phyloP scores from a whole-genome alignment of 2,888 invertebrate species.

The Pammene aurita region DNA sequence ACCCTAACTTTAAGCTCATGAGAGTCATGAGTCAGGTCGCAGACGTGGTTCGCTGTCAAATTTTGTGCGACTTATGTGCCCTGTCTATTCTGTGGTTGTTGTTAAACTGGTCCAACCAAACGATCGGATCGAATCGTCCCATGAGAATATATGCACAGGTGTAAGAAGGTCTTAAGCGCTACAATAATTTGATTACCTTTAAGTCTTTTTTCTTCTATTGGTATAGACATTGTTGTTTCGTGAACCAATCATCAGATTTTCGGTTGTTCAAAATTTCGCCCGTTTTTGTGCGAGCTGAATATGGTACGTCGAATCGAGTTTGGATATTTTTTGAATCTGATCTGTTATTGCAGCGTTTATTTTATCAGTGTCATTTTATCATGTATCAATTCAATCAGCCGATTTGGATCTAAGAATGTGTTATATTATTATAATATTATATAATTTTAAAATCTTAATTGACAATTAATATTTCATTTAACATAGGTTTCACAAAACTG shows the following conservation, averaged over 20 bases:
- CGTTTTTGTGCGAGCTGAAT: conserved; percentile 49
- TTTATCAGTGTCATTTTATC: not conserved
- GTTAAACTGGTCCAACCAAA: not conserved
- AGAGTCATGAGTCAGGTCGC: too few species aligned
- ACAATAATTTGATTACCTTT: not conserved
- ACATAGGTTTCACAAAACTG: too few species aligned
- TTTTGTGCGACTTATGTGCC: not conserved
- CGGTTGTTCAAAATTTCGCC: conserved; percentile 42
- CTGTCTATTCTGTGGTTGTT: not conserved
- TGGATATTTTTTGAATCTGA: conserved; percentile 45
- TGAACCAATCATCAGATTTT: conserved; percentile 54
- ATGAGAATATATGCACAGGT: not conserved
- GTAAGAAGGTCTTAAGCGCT: not conserved
- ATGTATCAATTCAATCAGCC: not conserved
- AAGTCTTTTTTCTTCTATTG: conserved; percentile 34
- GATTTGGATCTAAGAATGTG: too few species aligned
- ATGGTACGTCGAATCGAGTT: conserved; percentile 61
- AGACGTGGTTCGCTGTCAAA: too few species aligned
- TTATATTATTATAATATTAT: too few species aligned
- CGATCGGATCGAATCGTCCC: not conserved
- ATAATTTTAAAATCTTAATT: too few species aligned
- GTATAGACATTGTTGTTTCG: conserved; percentile 61
- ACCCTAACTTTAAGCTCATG: too few species aligned
- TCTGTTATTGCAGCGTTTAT: not conserved
- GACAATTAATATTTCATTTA: too few species aligned